phyloP scores from a whole-genome alignment of 2,113 vertebrate species.

The Desmodus rotundus region DNA sequence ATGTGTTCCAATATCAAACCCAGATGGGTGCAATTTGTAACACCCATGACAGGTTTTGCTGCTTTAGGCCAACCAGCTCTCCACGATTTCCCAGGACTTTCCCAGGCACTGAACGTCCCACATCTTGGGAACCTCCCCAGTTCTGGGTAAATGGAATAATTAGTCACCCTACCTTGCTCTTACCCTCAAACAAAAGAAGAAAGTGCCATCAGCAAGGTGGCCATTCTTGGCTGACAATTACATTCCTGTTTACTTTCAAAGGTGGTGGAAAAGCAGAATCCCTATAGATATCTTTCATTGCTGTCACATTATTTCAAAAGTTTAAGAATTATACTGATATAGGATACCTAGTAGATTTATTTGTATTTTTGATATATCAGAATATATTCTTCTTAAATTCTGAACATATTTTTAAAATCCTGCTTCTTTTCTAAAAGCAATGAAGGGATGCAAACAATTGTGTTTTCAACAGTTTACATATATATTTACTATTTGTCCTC shows the following conservation, averaged over 20 bases:
- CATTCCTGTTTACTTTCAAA: background rate
- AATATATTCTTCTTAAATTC: background rate
- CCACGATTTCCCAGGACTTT: slow-evolving; percentile 32
- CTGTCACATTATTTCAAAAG: background rate
- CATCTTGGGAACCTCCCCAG: background rate
- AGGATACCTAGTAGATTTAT: background rate
- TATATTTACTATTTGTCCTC: background rate
- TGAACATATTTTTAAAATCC: background rate
- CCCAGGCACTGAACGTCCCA: background rate
- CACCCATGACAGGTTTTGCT: slow-evolving; percentile 29
- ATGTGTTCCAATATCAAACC: slow-evolving; percentile 45
- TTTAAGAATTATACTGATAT: background rate
- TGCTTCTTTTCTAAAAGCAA: slow-evolving; percentile 34
- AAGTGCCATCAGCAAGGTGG: background rate
- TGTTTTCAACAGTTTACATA: background rate
- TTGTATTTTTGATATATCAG: background rate
- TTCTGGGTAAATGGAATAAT: background rate
- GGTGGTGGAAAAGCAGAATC: background rate
- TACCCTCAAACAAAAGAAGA: slow-evolving; percentile 11
- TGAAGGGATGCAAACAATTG: background rate
- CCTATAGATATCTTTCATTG: background rate
- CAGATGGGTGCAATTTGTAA: slow-evolving; percentile 51
- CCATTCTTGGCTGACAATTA: background rate
- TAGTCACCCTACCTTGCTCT: background rate
- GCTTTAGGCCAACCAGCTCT: background rate